Evolutionary conservation across 2,888 invertebrate genomes (phyloP), one percentile per base, ranked within the genome.

Genomic region (Ptycholaimellus sp.): DNA sequence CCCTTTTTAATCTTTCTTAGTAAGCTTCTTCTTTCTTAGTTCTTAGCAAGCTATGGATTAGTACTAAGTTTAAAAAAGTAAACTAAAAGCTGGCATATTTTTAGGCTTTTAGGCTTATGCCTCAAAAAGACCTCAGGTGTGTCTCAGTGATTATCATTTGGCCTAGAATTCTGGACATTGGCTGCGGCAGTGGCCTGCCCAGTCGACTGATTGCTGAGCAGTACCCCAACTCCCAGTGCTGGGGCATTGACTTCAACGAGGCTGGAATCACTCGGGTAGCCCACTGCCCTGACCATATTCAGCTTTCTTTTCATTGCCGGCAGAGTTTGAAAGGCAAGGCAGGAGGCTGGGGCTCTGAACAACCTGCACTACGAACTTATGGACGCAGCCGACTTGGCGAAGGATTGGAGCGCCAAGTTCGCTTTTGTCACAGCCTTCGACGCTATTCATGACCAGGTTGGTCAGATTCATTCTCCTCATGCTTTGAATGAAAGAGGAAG

Each of bases 171-270:
- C 39, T 51, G 27, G 50, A 51, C 36, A 47, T 51, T 14, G 51
- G 50, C 11, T 51, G 51, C 35, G 50, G 51, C 2, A 41, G 30
- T 28, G 51, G 51, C 7, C 49, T 49, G 35, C 51, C 50, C 33
- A 41, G n/a, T n/a, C n/a, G n/a, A n/a, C n/a, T n/a, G n/a, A n/a
- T n/a, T n/a, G 50, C 50, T 11, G 38, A 45, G 16, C 29, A 40
- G 2, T 51, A 42, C 25, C 49, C 51, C 6, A 43, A 45, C n/a
- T 41, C 43, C 18, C 38, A 44, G 7, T 48, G 51, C 36, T 33
- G 36, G n/a, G 51, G 50, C 4, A 37, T 51, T 13, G 51, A 51
- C 38, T 42, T 47, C 30, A 44, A 42, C 17, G 32, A 33, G 27
- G 40, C 41, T 9, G 49, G 48, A 1, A 44, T 49, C 9, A 14